A percentile compares a stretch with the other conserved stretches of the same genome.
Evolutionary conservation across 2,888 invertebrate species (phyloP).

Genomic region (Mythimna pallens): DNA sequence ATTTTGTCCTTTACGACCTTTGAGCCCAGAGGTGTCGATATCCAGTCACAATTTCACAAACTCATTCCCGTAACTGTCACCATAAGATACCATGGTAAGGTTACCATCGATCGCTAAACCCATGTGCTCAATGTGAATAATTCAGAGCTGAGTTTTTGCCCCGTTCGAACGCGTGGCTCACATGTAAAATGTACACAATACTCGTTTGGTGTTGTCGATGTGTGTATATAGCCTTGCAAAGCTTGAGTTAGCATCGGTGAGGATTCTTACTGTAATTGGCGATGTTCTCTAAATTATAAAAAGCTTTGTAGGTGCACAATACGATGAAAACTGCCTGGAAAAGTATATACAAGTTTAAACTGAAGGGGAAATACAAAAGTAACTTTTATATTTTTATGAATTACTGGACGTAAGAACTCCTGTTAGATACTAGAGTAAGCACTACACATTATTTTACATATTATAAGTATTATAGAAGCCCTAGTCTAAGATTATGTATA

Average conservation of each 20-base stretch:
- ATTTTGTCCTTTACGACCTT: too few relatives aligned
- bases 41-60: conserved; percentile 21
- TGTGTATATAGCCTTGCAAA: conserved; percentile 53
- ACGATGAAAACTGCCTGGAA: neutral
- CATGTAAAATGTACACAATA: conserved; percentile 55
- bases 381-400: neutral
- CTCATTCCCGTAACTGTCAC: conserved; percentile 58
- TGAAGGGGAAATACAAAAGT: neutral
- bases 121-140: conserved; percentile 58
- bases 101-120: conserved; percentile 53
- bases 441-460: conserved; percentile 16
- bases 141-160: conserved; percentile 53
- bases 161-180: conserved; percentile 46
- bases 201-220: conserved; percentile 43
- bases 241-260: conserved; percentile 25
- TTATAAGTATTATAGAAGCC: conserved; percentile 37
- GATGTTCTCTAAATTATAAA: conserved; percentile 25
- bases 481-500: conserved; percentile 64
- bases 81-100: conserved; percentile 51
- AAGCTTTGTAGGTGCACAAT: conserved; percentile 25
- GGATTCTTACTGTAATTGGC: conserved; percentile 39
- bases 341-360: neutral
- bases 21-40: too few relatives aligned
- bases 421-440: conserved; percentile 1
- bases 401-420: neutral